Base-by-base conservation (phyloP, 2,797 vertebrate genomes). In the Sebastes steindachneri region DNA sequence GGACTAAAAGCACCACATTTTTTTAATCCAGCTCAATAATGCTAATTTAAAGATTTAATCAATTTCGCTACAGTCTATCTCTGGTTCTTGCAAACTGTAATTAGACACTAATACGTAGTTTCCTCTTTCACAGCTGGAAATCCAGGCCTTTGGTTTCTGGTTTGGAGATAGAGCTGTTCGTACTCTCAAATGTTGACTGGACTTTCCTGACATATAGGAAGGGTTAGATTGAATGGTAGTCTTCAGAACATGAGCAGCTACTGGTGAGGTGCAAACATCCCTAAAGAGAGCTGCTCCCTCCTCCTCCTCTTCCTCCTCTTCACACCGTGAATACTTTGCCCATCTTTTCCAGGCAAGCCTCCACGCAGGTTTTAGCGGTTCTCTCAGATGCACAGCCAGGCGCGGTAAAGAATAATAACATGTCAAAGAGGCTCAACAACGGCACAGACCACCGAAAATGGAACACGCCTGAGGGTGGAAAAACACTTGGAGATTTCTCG, bases 321-420 rank as follows among this genome's bases (percentile, higher is more conserved):
- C 68, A 4, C 69, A 3, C 67, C 8, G 12, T 70, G 77, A 87
- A 88, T 82, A 75, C 86, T 82, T 88, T 60, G 45, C 26, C 75
- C 67, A 69, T 85, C 70, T 85, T 89, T 93, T 93, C 89, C 83
- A 86, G 92, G 89, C 86, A 84, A 82, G 75, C 45, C 69, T 92
- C 84, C 88, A 86, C 19, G 33, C 84, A 86, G 89, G 86, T 88
- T 90, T 88, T 51, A 89, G 84, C 70, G 10, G 60, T 83, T 90
- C 85, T 82, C 80, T 91, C 80, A 87, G 92, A 93, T 91, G 79
- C 76, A 69, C 76, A 59, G 89, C 92, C 91, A 92, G 88, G 68
- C 37, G 5, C 25, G n/a, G 76, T 86, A 75, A 91, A 88, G 83
- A 90, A 92, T 83, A 89, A 90, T 75, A 89, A 90, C 82, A 85